phyloP scores from a whole-genome alignment of 35 echinoderm and acorn worm species.

The Apostichopus japonicus region DNA sequence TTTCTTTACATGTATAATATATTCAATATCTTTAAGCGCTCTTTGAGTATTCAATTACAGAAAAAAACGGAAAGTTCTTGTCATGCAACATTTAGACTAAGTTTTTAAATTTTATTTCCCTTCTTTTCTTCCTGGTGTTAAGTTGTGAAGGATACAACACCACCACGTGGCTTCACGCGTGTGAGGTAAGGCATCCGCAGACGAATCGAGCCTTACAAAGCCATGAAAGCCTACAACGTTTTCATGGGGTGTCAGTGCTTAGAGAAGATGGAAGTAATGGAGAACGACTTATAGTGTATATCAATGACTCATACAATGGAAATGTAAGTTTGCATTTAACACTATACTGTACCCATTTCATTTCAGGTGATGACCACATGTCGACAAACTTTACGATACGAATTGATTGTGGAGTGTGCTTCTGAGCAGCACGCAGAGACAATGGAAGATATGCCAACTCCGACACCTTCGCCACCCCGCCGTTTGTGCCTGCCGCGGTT shows the following conservation, averaged over 20 bases:
- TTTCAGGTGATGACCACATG: background rate
- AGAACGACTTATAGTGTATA: background rate
- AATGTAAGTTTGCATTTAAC: background rate
- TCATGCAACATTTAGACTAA: background rate
- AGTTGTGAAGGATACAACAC: background rate
- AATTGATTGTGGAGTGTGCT: background rate
- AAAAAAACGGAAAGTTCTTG: too few relatives aligned
- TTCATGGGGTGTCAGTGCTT: background rate
- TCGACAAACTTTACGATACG: background rate
- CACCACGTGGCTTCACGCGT: conserved; percentile 1
- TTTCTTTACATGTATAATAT: too few relatives aligned
- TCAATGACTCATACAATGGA: conserved; percentile 3
- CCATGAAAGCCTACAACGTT: background rate
- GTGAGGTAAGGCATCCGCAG: background rate
- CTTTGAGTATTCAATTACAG: too few relatives aligned
- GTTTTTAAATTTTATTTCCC: background rate
- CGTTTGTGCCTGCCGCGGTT: background rate
- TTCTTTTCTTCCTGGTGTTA: too few relatives aligned
- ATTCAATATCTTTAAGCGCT: too few relatives aligned
- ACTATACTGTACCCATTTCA: too few relatives aligned
- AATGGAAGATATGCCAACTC: background rate
- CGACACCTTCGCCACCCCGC: background rate
- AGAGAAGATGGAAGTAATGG: background rate
- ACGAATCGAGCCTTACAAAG: background rate
- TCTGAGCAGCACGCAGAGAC: background rate